Evolutionary conservation across 2,797 vertebrate genomes (phyloP).

Genomic region (Syngnathus acus): DNA sequence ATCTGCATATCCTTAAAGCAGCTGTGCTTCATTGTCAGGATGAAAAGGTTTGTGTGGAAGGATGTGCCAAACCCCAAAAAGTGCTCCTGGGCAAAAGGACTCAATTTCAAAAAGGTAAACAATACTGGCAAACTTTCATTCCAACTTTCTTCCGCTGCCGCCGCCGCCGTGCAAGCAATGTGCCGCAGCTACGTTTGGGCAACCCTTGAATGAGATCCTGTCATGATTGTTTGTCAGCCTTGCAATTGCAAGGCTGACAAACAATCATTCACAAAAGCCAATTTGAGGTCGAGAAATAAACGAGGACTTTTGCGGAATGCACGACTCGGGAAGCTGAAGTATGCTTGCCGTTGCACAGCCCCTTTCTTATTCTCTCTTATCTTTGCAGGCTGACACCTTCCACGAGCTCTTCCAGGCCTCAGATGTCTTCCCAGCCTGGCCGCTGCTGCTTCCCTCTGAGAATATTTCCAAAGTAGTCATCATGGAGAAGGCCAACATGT

Average conservation of each 20-base stretch:
- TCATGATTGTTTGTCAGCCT: no score
- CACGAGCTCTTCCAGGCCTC: constrained; percentile 78
- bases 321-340: neutral
- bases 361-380: neutral
- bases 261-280: no score
- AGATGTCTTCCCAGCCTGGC: constrained; percentile 68
- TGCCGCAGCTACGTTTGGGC: no score
- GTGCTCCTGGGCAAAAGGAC: constrained; percentile 91
- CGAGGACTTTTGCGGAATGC: neutral
- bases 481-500: constrained; percentile 54
- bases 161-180: no score
- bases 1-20: neutral
- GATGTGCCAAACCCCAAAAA: constrained; percentile 92
- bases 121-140: neutral
- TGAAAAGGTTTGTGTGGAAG: constrained; percentile 89
- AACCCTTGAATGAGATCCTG: no score
- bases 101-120: constrained; percentile 85
- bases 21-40: constrained; percentile 55
- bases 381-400: constrained; percentile 77
- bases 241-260: no score
- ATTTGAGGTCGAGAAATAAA: neutral
- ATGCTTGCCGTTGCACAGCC: neutral
- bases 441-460: constrained; percentile 78
- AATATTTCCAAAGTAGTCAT: constrained; percentile 78
- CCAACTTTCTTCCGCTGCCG: neutral